Percentiles rank a stretch among this genome's conserved stretches.
phyloP scores from a whole-genome alignment of 1,140 invertebrate species.

The Prorops nasuta region DNA sequence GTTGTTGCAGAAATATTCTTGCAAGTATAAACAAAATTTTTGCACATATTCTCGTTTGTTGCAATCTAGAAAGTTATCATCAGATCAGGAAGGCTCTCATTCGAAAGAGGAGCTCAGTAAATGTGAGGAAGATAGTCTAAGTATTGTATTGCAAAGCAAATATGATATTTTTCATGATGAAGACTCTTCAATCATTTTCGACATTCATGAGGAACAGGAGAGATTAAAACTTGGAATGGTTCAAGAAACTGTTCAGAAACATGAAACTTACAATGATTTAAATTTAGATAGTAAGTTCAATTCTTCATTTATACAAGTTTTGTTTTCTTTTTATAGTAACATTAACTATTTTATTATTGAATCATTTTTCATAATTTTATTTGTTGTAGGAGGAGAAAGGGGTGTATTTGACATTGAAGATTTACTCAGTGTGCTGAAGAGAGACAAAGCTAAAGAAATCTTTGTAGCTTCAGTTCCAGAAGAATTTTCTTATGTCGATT shows the following conservation, averaged over 20 bases:
- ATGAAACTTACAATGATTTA: conserved; percentile 50
- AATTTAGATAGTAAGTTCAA: conserved; percentile 58
- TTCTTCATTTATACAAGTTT: neutral
- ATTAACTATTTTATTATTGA: conserved; percentile 8
- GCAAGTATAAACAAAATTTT: too few species aligned
- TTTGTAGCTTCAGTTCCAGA: conserved; percentile 77
- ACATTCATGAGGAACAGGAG: conserved; percentile 65
- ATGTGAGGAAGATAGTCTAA: conserved; percentile 26
- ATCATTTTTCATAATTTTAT: too few species aligned
- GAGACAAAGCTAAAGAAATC: conserved; percentile 78
- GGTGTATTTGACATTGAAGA: conserved; percentile 89
- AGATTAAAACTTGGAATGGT: conserved; percentile 46
- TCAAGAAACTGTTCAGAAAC: conserved; percentile 41
- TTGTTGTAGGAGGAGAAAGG: conserved; percentile 67
- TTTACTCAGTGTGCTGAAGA: conserved; percentile 71
- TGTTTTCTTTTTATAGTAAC: neutral
- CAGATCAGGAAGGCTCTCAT: too few species aligned
- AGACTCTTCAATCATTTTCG: conserved; percentile 64
- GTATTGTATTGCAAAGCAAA: conserved; percentile 43
- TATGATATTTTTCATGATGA: conserved; percentile 65
- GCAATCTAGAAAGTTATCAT: too few species aligned
- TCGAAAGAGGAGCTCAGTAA: too few species aligned
- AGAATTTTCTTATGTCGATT: conserved; percentile 76
- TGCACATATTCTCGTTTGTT: too few species aligned
- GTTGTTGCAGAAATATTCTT: too few species aligned